Percentiles rank a stretch among this genome's conserved stretches.
phyloP scores from a whole-genome alignment of 2,888 invertebrate genomes.

The Leptinotarsa rubiginosa region DNA sequence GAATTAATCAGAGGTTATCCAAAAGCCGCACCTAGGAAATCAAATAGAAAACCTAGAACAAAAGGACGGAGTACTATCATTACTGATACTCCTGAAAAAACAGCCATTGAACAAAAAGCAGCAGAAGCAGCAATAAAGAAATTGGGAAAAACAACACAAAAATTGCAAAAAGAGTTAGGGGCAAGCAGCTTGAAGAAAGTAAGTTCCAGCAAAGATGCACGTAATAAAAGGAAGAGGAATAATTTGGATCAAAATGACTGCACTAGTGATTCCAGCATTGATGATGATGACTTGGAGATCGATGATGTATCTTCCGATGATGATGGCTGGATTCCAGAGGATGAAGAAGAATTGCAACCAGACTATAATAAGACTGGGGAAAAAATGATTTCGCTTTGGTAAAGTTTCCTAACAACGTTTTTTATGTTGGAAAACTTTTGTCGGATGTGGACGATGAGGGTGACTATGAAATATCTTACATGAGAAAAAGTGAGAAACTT shows the following conservation, averaged over 20 bases:
- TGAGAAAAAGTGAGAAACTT: constrained; percentile 13
- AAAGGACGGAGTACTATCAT: constrained; percentile 17
- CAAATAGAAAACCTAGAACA: constrained; percentile 18
- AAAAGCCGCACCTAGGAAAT: constrained; percentile 21
- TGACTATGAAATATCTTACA: background rate
- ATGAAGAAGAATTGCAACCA: background rate
- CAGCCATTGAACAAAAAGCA: constrained; percentile 14
- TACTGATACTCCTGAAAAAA: constrained; percentile 23
- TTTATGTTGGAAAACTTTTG: constrained; percentile 8
- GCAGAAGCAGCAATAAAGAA: constrained; percentile 1
- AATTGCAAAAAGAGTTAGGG: constrained; percentile 6
- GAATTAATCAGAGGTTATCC: constrained; percentile 11
- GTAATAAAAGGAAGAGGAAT: constrained; percentile 4
- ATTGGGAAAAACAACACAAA: constrained; percentile 19
- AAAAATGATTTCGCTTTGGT: constrained; percentile 4
- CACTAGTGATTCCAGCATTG: constrained; percentile 1
- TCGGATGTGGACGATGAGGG: constrained; percentile 7
- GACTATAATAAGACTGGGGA: constrained; percentile 2
- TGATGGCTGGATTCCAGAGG: constrained; percentile 1
- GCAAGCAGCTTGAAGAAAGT: constrained; percentile 1
- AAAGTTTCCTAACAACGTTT: background rate
- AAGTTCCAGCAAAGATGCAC: background rate
- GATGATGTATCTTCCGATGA: constrained; percentile 1
- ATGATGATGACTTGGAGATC: constrained; percentile 1
- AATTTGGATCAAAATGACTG: background rate